Conservation (phyloP, 2,797 vertebrate genomes). For the Coracias cyanogaster region DNA sequence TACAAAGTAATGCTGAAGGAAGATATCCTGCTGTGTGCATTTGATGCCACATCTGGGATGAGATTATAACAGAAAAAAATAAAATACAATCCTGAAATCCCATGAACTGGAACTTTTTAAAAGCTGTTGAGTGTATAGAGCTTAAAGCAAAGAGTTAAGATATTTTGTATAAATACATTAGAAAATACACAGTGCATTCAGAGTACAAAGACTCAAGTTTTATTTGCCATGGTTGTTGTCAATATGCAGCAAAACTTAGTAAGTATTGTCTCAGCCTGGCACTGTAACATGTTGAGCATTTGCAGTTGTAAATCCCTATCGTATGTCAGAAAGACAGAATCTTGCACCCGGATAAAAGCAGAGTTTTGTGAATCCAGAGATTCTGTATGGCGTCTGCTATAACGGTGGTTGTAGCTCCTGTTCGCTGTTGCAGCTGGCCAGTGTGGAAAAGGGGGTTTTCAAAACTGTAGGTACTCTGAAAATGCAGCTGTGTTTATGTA, state of each 20-base stretch:
- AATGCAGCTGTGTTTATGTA: background rate
- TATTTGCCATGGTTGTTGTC: background rate
- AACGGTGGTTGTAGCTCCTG: background rate
- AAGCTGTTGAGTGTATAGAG: background rate
- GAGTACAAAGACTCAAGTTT: background rate
- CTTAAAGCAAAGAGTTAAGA: background rate
- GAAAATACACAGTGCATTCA: background rate
- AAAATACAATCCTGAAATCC: background rate
- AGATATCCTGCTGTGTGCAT: background rate
- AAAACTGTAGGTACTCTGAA: background rate
- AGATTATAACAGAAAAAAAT: background rate
- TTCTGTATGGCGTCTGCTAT: background rate
- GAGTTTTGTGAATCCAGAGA: no score
- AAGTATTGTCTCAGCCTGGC: background rate
- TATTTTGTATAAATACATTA: background rate
- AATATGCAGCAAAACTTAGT: background rate
- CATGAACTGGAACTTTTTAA: background rate
- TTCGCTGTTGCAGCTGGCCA: background rate
- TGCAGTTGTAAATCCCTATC: background rate
- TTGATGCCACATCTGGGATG: constrained; percentile 27
- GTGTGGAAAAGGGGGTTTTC: background rate
- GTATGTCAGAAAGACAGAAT: background rate
- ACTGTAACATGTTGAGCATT: background rate
- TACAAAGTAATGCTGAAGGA: background rate
- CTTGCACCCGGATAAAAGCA: background rate